Percentiles rank a stretch among this genome's conserved stretches.
Evolutionary conservation across 2,888 invertebrate genomes (phyloP).

Genomic region (Papilio demoleus): DNA sequence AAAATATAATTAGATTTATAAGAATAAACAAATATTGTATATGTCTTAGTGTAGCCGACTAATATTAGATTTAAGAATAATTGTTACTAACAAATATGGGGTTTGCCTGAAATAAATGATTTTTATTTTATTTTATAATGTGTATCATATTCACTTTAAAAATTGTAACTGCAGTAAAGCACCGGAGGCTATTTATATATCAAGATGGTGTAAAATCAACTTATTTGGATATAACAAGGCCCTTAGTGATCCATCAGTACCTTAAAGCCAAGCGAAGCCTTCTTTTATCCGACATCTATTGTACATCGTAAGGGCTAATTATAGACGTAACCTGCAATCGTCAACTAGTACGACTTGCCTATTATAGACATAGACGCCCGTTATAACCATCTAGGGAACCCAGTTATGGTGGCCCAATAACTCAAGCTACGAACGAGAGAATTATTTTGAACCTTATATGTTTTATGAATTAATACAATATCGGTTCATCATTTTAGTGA

Average conservation of each 20-base stretch:
- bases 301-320: slow-evolving; percentile 39
- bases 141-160: background rate
- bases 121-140: too few species aligned
- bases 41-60: too few species aligned
- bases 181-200: background rate
- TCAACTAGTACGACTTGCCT: slow-evolving; percentile 58
- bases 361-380: slow-evolving; percentile 63
- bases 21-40: too few species aligned
- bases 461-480: background rate
- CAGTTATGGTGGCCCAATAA: slow-evolving; percentile 49
- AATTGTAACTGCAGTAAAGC: background rate
- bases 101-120: too few species aligned
- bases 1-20: too few species aligned
- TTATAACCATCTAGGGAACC: slow-evolving; percentile 61
- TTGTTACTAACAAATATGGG: too few species aligned
- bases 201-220: slow-evolving; percentile 19
- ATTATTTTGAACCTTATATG: slow-evolving; percentile 37
- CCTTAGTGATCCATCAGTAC: slow-evolving; percentile 26
- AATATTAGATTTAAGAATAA: too few species aligned
- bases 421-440: slow-evolving; percentile 45
- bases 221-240: slow-evolving; percentile 28
- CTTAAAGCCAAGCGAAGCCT: slow-evolving; percentile 22
- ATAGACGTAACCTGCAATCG: slow-evolving; percentile 46
- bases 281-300: slow-evolving; percentile 30
- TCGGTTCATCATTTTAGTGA: background rate